Conservation (phyloP, 2,797 vertebrate species). For the Heliangelus exortis region DNA sequence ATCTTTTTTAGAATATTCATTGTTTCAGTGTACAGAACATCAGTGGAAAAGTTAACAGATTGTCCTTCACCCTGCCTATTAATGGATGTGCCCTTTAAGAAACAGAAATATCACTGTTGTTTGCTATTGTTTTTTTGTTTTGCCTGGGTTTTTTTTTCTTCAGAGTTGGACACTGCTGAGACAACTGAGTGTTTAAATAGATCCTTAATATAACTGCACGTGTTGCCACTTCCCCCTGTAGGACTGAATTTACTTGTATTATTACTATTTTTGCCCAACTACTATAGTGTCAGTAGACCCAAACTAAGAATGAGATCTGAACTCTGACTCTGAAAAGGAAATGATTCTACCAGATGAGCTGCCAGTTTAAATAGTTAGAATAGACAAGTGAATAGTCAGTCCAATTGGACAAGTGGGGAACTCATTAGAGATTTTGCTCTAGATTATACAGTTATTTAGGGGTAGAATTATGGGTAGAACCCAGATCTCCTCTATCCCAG, state of each 20-base stretch:
- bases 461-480: conserved; percentile 26
- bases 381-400: not conserved
- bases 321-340: conserved; percentile 41
- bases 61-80: conserved; percentile 53
- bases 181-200: conserved; percentile 13
- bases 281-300: not conserved
- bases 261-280: not conserved
- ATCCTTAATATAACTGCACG: not conserved
- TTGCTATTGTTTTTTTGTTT: not conserved
- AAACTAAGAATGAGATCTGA: conserved; percentile 28
- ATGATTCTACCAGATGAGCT: conserved; percentile 9
- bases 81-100: not conserved
- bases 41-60: conserved; percentile 27
- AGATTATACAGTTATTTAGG: conserved; percentile 34
- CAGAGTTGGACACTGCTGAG: not conserved
- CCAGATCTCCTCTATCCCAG: not conserved
- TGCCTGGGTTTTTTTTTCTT: not conserved
- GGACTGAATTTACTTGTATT: not conserved
- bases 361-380: conserved; percentile 42
- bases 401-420: not conserved
- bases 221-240: not conserved
- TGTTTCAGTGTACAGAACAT: conserved; percentile 9
- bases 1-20: conserved; percentile 52
- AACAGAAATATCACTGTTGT: not conserved
- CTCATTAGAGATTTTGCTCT: conserved; percentile 31